Base-by-base conservation (phyloP, 2,888 invertebrate genomes). In the Synergus japonicus region DNA sequence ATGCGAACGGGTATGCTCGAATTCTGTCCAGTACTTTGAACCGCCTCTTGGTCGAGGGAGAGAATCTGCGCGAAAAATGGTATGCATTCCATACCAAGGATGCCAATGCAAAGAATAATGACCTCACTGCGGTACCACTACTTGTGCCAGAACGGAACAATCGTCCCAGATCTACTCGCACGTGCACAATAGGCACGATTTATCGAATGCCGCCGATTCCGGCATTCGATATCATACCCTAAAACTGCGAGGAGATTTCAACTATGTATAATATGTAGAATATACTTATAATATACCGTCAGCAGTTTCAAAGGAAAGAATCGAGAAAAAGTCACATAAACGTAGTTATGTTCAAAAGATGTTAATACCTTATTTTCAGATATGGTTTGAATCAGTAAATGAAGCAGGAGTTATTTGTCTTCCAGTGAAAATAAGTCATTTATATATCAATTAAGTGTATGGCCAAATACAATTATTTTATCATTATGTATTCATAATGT, bases 141-240 rank as follows among this genome's bases (percentile, higher is more conserved):
- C 65, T 80, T 77, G 81, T 83, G 84, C 81, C 86, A 85, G 82
- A 83, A 81, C 83, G 86, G 87, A 84, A 87, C 86, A 86, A 87
- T 87, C 85, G 84, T 83, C 81, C 83, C 69, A 81, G 82, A 86
- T 87, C 83, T 83, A 84, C 84, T 73, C 83, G 81, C 44, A 66
- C 63, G 43, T 54, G 80, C 80, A 87, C 87, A 87, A 87, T 87
- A 78, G 83, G 18, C 65, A 80, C 80, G 83, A 87, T 87, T 86
- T 84, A 87, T 87, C 85, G 85, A 84, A 80, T 79, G 80, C 79
- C 79, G 80, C 82, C 82, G 79, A 80, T 79, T 77, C 73, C 77
- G 60, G 69, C 63, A 49, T 58, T 76, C 76, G 76, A 44, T 63
- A 43, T 60, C 60, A 54, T 73, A 73, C 44, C 60, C 63, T 60